A percentile compares a stretch with the other conserved stretches of the same genome.
Conservation (phyloP, 1,140 invertebrate species). For the Tetramorium alpestre region DNA sequence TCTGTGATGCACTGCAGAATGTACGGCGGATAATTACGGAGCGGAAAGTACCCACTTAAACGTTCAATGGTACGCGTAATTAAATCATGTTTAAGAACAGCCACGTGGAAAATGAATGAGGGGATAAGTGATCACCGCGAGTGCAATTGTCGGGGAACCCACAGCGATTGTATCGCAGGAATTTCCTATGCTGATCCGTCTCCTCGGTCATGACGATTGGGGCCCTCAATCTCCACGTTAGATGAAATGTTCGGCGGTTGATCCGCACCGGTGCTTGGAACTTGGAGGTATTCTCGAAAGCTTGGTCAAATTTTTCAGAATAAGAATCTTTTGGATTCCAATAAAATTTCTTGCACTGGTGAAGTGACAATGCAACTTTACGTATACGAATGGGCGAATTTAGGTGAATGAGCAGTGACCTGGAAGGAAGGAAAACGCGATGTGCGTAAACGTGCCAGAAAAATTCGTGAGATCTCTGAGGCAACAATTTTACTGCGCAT, state of each 20-base stretch:
- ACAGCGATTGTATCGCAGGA: conserved; percentile 46
- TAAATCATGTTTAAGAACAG: conserved; percentile 67
- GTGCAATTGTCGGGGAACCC: conserved; percentile 44
- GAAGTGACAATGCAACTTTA: not conserved
- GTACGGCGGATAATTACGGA: conserved; percentile 35
- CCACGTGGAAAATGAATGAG: conserved; percentile 69
- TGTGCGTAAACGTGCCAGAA: conserved; percentile 10
- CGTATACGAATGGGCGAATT: conserved; percentile 32
- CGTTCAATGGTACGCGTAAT: conserved; percentile 65
- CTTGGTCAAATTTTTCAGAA: conserved; percentile 6
- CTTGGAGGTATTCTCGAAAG: not conserved
- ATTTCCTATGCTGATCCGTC: conserved; percentile 39
- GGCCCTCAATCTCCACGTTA: conserved; percentile 17
- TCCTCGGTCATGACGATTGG: not conserved
- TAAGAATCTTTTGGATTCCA: conserved; percentile 25
- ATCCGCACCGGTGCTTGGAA: not conserved
- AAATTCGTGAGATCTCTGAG: conserved; percentile 9
- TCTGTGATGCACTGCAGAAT: conserved; percentile 46
- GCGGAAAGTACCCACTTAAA: conserved; percentile 46
- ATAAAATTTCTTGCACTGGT: not conserved
- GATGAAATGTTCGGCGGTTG: not conserved
- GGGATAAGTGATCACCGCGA: conserved; percentile 64
- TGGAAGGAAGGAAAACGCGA: not conserved
- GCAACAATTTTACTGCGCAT: conserved; percentile 19
- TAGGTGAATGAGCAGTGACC: conserved; percentile 10